Base-by-base conservation (phyloP, 2,888 invertebrate species). In the Pristionchus arcanus region DNA sequence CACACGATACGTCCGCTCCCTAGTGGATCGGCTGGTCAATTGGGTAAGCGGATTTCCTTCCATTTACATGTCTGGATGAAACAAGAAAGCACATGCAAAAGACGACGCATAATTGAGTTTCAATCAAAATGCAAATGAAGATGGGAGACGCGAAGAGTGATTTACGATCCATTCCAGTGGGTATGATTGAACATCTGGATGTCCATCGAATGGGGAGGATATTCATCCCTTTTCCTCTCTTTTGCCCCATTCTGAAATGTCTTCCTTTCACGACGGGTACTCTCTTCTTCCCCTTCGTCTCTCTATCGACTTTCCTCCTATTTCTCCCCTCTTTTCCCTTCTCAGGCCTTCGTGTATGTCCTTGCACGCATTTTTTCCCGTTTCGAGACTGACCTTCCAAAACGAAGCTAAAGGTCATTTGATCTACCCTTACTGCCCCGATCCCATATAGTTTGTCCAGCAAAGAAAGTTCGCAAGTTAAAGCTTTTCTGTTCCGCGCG, bases 11-110 rank as follows among this genome's bases (percentile, higher is more conserved):
- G 83, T 89, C 21, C 81, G 89, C n/a, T 21, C 37, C 63, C 21
- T 89, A 25, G 89, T 89, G n/a, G 83, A 89, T 53, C 59, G 89
- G 42, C 7, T 89, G 13, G 89, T 89, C 42, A 81, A 77, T n/a
- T 89, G 89, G 89, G 89, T 89, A 5, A 66, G 89, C 83, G 19
- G 31, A 2, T 3, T 19, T 49, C 13, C 15, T n/a, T 28, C 59
- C n/a, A 28, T 31, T 83, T 53, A 28, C 53, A 37, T 53, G 21
- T 13, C 53, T 83, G 55, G 59, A 28, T 19, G 37, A 28, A 81
- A 11, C 21, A 34, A n/a, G 7, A 37, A 34, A 4, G 37, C 21
- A 28, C 49, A 49, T 81, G 49, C 81, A 53, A 53, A 83, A 53
- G n/a, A 16, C 21, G 28, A 37, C 49, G 83, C 53, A 19, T 53